Conservation (phyloP, 2,113 vertebrate genomes). For the Tylochromis polylepis region DNA sequence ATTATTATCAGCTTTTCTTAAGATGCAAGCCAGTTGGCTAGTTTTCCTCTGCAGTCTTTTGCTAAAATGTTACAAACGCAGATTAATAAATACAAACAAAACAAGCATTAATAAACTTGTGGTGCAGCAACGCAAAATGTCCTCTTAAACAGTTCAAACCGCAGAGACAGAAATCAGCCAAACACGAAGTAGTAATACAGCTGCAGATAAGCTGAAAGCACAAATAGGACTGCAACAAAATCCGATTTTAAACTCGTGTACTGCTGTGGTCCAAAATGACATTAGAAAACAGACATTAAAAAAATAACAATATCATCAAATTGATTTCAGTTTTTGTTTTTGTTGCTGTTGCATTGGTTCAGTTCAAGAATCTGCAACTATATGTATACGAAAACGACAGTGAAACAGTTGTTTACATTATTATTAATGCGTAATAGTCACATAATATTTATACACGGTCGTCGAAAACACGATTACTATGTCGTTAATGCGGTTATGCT, state of each 20-base stretch:
- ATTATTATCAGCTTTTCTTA: neutral
- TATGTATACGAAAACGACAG: neutral
- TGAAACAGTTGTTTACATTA: neutral
- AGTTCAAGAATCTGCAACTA: neutral
- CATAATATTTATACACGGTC: neutral
- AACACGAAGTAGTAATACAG: neutral
- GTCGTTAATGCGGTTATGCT: neutral
- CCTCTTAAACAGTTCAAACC: no score
- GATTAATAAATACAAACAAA: neutral
- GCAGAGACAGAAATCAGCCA: neutral
- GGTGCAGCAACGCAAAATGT: neutral
- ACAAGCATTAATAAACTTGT: neutral
- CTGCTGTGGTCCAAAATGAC: neutral
- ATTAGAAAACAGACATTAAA: neutral
- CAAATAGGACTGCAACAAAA: neutral
- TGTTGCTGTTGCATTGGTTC: neutral
- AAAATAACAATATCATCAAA: neutral
- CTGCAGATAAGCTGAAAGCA: neutral
- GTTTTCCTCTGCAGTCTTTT: neutral
- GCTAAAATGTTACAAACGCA: neutral
- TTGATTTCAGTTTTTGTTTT: neutral
- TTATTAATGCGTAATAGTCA: neutral
- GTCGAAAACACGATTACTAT: no score
- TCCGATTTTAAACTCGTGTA: rapidly evolving
- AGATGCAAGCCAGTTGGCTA: neutral